Percentiles rank a stretch among this genome's conserved stretches.
These are phyloP conservation scores for Rhinolophus sinicus DNA, from an alignment of 2,113 vertebrate species.

Conservation along the genomic window DNA sequence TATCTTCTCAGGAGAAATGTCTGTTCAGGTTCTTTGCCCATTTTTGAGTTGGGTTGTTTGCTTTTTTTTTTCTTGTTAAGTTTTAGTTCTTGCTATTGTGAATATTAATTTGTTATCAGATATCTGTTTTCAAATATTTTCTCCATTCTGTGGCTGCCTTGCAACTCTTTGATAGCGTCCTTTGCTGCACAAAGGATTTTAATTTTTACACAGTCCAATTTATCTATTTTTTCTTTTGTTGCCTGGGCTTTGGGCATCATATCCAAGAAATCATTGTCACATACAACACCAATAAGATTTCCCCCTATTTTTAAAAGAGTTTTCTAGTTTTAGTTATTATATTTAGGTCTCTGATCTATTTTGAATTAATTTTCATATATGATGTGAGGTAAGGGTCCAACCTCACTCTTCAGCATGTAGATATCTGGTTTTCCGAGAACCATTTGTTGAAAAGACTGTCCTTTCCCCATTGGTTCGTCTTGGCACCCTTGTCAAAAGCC, in stretches of 20 bases:
- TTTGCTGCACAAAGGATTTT: background rate
- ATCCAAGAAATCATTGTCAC: background rate
- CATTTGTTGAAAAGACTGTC: background rate
- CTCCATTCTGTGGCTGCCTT: background rate
- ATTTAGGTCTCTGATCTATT: background rate
- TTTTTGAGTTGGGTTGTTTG: background rate
- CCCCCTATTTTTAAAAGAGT: background rate
- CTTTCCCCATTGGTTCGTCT: background rate
- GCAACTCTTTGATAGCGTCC: too few relatives aligned
- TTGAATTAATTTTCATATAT: background rate
- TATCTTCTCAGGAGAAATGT: background rate
- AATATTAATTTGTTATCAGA: background rate
- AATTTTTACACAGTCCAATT: background rate
- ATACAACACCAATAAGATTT: background rate
- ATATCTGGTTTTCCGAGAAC: background rate
- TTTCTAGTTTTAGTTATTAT: background rate
- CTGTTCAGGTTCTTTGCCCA: too few relatives aligned
- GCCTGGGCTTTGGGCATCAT: background rate
- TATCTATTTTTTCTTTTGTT: background rate
- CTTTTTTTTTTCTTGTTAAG: background rate
- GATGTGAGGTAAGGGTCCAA: background rate
- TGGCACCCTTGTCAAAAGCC: fast-evolving
- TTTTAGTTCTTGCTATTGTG: background rate
- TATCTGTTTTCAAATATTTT: background rate
- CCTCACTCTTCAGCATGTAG: background rate